Conservation (phyloP, 2,113 vertebrate species). For the Electrona antarctica region DNA sequence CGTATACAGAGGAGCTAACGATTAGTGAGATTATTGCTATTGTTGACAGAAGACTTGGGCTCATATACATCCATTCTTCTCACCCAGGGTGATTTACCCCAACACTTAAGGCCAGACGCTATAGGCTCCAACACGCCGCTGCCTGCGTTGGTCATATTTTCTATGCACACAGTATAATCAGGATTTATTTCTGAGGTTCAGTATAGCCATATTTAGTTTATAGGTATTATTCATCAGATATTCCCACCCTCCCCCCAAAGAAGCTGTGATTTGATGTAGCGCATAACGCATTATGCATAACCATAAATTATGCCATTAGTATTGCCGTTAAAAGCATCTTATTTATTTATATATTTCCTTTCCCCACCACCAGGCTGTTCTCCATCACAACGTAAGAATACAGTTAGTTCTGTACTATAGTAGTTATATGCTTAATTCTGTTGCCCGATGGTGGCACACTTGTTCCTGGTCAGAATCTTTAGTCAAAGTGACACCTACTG, state of each 20-base stretch:
- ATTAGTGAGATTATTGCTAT: slow-evolving; percentile 73
- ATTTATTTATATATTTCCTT: slow-evolving; percentile 41
- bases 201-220: slow-evolving; percentile 67
- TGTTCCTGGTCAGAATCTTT: slow-evolving; percentile 37
- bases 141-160: slow-evolving; percentile 32
- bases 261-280: slow-evolving; percentile 65
- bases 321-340: slow-evolving; percentile 79
- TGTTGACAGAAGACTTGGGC: slow-evolving; percentile 67
- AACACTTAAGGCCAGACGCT: slow-evolving; percentile 67
- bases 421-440: slow-evolving; percentile 51
- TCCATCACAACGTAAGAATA: slow-evolving; percentile 63
- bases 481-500: slow-evolving; percentile 23
- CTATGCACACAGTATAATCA: slow-evolving; percentile 55
- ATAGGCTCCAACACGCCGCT: slow-evolving; percentile 38
- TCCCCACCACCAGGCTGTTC: slow-evolving; percentile 46
- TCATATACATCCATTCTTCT: slow-evolving; percentile 52
- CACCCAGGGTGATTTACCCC: slow-evolving; percentile 70
- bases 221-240: slow-evolving; percentile 74
- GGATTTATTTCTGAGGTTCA: slow-evolving; percentile 67
- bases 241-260: slow-evolving; percentile 35
- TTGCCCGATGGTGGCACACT: slow-evolving; percentile 48
- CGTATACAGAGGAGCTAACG: slow-evolving; percentile 35
- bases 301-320: slow-evolving; percentile 78
- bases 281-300: slow-evolving; percentile 68
- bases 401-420: slow-evolving; percentile 55